phyloP scores from a whole-genome alignment of 2,113 vertebrate species.

The Geothlypis trichas region DNA sequence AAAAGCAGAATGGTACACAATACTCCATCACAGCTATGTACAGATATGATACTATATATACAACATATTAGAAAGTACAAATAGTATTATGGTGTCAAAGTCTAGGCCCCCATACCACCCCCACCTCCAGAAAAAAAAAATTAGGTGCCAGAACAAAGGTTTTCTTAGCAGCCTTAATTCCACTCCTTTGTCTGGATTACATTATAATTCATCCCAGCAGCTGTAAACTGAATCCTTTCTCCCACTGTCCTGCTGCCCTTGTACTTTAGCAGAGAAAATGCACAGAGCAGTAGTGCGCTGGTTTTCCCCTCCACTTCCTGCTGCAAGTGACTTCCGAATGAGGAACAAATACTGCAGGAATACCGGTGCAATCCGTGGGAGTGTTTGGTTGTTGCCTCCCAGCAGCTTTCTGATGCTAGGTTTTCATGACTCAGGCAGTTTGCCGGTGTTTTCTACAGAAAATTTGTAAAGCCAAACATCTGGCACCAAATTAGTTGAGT shows the following conservation, averaged over 20 bases:
- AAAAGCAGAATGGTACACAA: background rate
- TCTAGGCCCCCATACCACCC: background rate
- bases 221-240: background rate
- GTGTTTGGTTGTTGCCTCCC: background rate
- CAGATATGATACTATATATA: background rate
- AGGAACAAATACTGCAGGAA: background rate
- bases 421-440: background rate
- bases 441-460: background rate
- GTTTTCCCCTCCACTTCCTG: background rate
- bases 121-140: background rate
- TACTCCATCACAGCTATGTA: background rate
- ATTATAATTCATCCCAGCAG: background rate
- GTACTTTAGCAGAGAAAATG: background rate
- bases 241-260: background rate
- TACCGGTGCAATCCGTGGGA: no score
- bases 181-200: background rate
- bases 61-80: background rate
- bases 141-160: background rate
- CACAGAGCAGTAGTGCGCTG: rapidly evolving
- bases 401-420: background rate
- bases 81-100: background rate
- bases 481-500: background rate
- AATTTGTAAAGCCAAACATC: background rate
- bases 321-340: background rate
- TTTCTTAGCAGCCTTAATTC: background rate